Base-by-base conservation (phyloP, 2,797 vertebrate genomes). In the Pseudochirops cupreus region DNA sequence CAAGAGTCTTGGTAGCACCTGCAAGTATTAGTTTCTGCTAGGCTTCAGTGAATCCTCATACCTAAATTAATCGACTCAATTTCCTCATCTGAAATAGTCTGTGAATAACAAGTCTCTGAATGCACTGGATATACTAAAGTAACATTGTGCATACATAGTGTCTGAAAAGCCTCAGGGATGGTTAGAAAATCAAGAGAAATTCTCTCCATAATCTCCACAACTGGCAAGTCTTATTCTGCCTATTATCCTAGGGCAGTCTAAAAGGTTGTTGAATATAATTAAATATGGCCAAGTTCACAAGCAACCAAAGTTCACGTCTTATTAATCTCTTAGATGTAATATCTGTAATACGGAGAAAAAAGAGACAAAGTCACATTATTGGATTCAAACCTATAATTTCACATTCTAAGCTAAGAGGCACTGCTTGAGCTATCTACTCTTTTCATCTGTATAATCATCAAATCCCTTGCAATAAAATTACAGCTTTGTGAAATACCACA, bases 391-490 rank as follows among this genome's bases (percentile, higher is more conserved):
- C 90, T 94, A 95, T 97, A 97, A 97, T 97, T 97, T 97, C 97
- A 97, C 55, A 93, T 95, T 95, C 94, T 56, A 87, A 96, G 96
- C 97, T 96, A 94, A 89, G 93, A 87, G 9, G 26, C 94, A 0
- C 39, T 87, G 74, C 39, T 50, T 87, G 74, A 50, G 21, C 10
- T 50, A 87, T 50, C 97, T 95, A 94, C n/a, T 26, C 95, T 96
- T 97, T 93, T 87, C 97, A 56, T 96, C 57, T 94, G 96, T 95
- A 95, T 95, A 92, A 90, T 97, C 97, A 97, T 94, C 98, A 97
- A 91, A 97, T 94, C 82, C 0, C 97, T 97, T 98, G 97, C 91
- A 96, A 92, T 91, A 96, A 98, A 98, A 98, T 94, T 98, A 95
- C 52, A 98, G 94, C 29, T 96, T 98, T 95, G 92, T 46, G 96